These are phyloP conservation scores for Noctuana brunneofusca DNA, from an alignment of 2,888 invertebrate species.

Conservation along the genomic window DNA sequence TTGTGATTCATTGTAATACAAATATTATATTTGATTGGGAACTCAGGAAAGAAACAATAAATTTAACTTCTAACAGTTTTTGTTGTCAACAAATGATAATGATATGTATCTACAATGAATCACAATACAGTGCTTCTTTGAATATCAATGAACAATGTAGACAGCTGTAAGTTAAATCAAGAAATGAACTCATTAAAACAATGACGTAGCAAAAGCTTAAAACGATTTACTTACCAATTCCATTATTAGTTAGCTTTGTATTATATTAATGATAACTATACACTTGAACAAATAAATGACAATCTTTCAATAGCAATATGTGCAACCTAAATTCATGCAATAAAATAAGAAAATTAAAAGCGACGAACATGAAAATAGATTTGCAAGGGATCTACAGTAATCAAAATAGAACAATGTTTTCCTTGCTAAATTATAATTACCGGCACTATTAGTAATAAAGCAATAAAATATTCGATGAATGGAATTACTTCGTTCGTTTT, in stretches of 20 bases:
- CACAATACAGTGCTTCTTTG: neutral
- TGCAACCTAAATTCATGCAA: slow-evolving; percentile 31
- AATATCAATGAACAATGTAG: neutral
- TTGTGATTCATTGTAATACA: too few relatives aligned
- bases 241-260: slow-evolving; percentile 12
- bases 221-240: slow-evolving; percentile 25
- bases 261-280: slow-evolving; percentile 17
- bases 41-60: too few relatives aligned
- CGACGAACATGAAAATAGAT: slow-evolving; percentile 3
- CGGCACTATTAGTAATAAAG: neutral
- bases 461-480: neutral
- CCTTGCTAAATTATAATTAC: neutral
- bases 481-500: too few relatives aligned
- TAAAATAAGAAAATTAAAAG: neutral
- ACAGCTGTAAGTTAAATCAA: neutral
- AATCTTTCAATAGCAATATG: slow-evolving; percentile 4
- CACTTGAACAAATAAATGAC: slow-evolving; percentile 30
- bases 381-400: neutral
- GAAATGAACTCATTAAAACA: slow-evolving; percentile 1
- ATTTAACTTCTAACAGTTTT: too few relatives aligned
- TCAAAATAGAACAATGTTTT: neutral
- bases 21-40: too few relatives aligned
- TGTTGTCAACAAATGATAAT: neutral
- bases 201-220: neutral
- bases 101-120: neutral